Percentiles rank a stretch among this genome's conserved stretches.
phyloP scores from a whole-genome alignment of 1,140 invertebrate genomes.

The Drosophila eugracilis region DNA sequence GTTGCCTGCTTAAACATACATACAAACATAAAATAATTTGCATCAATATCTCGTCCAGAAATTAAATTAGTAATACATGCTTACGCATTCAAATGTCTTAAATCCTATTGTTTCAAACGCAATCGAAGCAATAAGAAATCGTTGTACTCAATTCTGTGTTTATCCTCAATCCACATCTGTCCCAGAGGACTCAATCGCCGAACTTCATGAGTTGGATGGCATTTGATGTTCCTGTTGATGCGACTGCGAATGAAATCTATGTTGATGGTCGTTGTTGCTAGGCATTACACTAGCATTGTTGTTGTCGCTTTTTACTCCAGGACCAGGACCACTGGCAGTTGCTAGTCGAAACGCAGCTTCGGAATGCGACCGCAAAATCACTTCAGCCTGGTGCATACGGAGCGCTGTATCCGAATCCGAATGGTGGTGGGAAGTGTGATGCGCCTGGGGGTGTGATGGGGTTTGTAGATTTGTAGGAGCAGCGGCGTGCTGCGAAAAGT shows the following conservation, averaged over 20 bases:
- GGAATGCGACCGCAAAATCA: conserved; percentile 92
- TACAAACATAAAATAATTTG: conserved; percentile 36
- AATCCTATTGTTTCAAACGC: conserved; percentile 40
- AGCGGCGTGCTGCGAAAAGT: conserved; percentile 85
- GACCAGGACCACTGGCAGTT: conserved; percentile 85
- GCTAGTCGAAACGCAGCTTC: conserved; percentile 92
- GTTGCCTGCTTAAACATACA: conserved; percentile 13
- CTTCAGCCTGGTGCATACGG: conserved; percentile 91
- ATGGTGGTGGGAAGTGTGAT: conserved; percentile 62
- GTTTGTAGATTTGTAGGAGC: conserved; percentile 83
- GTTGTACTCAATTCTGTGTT: conserved; percentile 49
- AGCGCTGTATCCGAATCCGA: conserved; percentile 89
- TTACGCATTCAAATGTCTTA: conserved; percentile 27
- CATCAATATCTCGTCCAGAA: conserved; percentile 3
- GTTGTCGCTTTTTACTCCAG: conserved; percentile 70
- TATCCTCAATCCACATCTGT: not conserved
- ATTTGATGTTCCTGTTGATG: conserved; percentile 34
- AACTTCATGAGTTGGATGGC: conserved; percentile 30
- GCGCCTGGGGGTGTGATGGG: conserved; percentile 42
- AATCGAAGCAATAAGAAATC: conserved; percentile 33
- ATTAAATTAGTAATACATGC: conserved; percentile 1
- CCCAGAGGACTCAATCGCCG: not conserved
- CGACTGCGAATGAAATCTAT: conserved; percentile 13
- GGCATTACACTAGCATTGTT: conserved; percentile 17
- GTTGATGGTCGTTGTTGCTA: conserved; percentile 33